phyloP scores from a whole-genome alignment of 2,888 invertebrate species.

The Mechanitis messenoides region DNA sequence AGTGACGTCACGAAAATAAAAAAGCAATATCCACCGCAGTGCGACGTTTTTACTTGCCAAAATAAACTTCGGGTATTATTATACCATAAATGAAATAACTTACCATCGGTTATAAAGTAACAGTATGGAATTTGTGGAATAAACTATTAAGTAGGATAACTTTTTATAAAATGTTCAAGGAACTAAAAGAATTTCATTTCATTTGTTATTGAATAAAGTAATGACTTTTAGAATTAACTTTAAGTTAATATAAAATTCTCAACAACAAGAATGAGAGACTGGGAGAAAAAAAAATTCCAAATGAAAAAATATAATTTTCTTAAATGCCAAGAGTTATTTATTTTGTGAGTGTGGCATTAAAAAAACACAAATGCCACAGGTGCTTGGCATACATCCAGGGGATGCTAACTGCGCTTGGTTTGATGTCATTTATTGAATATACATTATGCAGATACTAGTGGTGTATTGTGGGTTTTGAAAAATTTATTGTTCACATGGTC shows the following conservation, averaged over 20 bases:
- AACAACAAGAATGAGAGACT: too few relatives aligned
- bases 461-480: neutral
- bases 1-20: constrained; percentile 1
- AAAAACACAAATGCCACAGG: constrained; percentile 3
- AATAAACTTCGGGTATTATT: constrained; percentile 23
- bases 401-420: constrained; percentile 13
- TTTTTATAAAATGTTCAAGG: too few relatives aligned
- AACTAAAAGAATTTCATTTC: too few relatives aligned
- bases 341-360: constrained; percentile 2
- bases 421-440: constrained; percentile 9
- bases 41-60: constrained; percentile 24
- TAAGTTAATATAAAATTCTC: too few relatives aligned
- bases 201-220: too few relatives aligned
- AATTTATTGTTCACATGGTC: neutral
- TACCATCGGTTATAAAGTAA: neutral
- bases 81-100: constrained; percentile 9
- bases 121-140: neutral
- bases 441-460: constrained; percentile 9
- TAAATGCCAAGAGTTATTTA: neutral
- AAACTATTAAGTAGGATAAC: neutral
- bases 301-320: too few relatives aligned
- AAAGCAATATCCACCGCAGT: constrained; percentile 17
- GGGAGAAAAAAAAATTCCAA: too few relatives aligned
- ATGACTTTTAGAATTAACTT: too few relatives aligned
- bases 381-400: constrained; percentile 14